Evolutionary conservation across 2,888 invertebrate species (phyloP).

Genomic region (Tachina lurida): DNA sequence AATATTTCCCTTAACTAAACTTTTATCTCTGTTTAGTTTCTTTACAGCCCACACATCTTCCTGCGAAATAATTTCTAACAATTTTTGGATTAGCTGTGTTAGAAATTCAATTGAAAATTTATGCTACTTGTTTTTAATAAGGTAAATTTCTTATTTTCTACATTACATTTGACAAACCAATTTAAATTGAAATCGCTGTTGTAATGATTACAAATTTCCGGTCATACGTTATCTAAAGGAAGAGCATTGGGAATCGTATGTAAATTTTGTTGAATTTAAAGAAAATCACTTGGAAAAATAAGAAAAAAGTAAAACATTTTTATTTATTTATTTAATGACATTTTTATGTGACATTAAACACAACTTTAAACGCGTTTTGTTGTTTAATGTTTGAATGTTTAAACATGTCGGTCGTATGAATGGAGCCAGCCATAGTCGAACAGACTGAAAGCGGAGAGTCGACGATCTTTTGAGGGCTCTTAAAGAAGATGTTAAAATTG

Average conservation of each 20-base stretch:
- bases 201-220: conserved; percentile 68
- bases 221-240: conserved; percentile 48
- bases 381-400: conserved; percentile 59
- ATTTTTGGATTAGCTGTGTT: conserved; percentile 62
- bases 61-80: conserved; percentile 18
- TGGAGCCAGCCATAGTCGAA: conserved; percentile 13
- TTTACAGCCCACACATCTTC: conserved; percentile 45
- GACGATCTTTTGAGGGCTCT: conserved; percentile 46
- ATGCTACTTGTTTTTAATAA: conserved; percentile 28
- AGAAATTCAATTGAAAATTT: conserved; percentile 39
- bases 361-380: conserved; percentile 76
- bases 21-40: conserved; percentile 11
- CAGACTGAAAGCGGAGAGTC: conserved; percentile 1
- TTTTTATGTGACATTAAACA: conserved; percentile 81
- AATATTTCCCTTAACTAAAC: neutral
- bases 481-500: conserved; percentile 80
- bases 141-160: conserved; percentile 46
- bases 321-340: conserved; percentile 76
- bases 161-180: conserved; percentile 15
- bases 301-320: conserved; percentile 59
- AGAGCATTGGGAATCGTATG: conserved; percentile 52
- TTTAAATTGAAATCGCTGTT: conserved; percentile 48
- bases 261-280: conserved; percentile 50
- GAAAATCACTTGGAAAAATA: conserved; percentile 33
- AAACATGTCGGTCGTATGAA: conserved; percentile 24